Percentiles rank a stretch among this genome's conserved stretches.
Conservation (phyloP, 2,888 invertebrate genomes). For the Chrysina gloriosa region DNA sequence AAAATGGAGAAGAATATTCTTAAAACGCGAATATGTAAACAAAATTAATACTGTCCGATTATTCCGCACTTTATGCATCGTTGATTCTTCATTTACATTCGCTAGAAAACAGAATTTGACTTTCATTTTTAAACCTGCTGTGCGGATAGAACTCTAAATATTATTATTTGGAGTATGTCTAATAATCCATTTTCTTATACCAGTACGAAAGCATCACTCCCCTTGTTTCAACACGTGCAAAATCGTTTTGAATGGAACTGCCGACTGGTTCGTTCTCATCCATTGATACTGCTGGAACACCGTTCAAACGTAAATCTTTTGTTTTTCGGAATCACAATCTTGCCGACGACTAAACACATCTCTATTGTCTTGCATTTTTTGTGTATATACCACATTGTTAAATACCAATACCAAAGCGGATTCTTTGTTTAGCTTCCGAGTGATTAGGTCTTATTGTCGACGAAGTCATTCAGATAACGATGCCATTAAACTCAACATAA, state of each 20-base stretch:
- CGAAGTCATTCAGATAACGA: too few relatives aligned
- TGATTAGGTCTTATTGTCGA: neutral
- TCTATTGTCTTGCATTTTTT: conserved; percentile 7
- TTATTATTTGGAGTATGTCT: too few relatives aligned
- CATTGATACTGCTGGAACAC: neutral
- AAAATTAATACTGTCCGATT: too few relatives aligned
- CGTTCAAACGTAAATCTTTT: neutral
- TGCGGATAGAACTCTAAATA: too few relatives aligned
- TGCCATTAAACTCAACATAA: too few relatives aligned
- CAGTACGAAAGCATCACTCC: neutral
- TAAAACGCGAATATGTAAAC: too few relatives aligned
- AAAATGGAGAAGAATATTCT: too few relatives aligned
- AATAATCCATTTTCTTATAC: too few relatives aligned
- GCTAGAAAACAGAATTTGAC: too few relatives aligned
- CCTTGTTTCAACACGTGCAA: conserved; percentile 1
- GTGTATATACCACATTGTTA: conserved; percentile 3
- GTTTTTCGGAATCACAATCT: conserved; percentile 1
- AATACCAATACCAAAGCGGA: neutral
- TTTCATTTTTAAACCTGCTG: too few relatives aligned
- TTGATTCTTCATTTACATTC: too few relatives aligned
- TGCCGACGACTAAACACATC: neutral
- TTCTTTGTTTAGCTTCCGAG: conserved; percentile 1
- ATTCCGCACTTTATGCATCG: too few relatives aligned
- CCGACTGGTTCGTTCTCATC: neutral
- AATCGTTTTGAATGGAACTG: neutral